Evolutionary conservation across 2,797 vertebrate genomes (phyloP), one percentile per base, ranked within the genome.

Genomic region (Spheniscus humboldti): DNA sequence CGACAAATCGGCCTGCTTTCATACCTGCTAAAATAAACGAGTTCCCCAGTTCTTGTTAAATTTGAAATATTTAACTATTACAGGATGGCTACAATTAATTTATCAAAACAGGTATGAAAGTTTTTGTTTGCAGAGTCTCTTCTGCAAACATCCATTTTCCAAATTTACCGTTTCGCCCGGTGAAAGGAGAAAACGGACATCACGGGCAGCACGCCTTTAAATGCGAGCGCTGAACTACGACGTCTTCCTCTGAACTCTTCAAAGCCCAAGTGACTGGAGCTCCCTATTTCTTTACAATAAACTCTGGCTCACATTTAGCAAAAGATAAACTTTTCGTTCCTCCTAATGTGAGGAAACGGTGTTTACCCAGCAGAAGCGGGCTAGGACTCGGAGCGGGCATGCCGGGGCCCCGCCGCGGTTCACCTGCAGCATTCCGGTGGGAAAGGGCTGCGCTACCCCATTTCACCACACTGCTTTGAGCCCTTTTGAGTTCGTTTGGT

Each of bases 191-290:
- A 78, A 35, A 27, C 0, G 4, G 27, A 3, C 57, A 31, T 10
- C 5, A 5, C 5, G 8, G 4, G 4, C 28, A 48, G 13, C 12
- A 3, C 0, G 5, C 45, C 37, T 60, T 72, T 18, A 59, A 27
- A 8, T 0, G 7, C 27, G 13, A 39, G 14, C 3, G 25, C 35
- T 41, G 4, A 81, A 5, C 57, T 52, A 1, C 1, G 23, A 10
- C 33, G 76, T 69, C 30, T 25, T 28, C 39, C 67, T 12, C 17
- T 3, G 7, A 15, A 13, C 17, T 27, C n/a, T 30, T 28, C 50
- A 22, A 27, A 31, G 31, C 20, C 55, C 53, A 27, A 6, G 23
- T 0, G 11, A 33, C 18, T 7, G 35, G 7, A 68, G 28, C 24
- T 57, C 45, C 23, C 20, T 19, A 2, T 39, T 83, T 24, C 47